These are phyloP conservation scores for Amiota minor DNA, from an alignment of 2,888 invertebrate species.

Conservation along the genomic window DNA sequence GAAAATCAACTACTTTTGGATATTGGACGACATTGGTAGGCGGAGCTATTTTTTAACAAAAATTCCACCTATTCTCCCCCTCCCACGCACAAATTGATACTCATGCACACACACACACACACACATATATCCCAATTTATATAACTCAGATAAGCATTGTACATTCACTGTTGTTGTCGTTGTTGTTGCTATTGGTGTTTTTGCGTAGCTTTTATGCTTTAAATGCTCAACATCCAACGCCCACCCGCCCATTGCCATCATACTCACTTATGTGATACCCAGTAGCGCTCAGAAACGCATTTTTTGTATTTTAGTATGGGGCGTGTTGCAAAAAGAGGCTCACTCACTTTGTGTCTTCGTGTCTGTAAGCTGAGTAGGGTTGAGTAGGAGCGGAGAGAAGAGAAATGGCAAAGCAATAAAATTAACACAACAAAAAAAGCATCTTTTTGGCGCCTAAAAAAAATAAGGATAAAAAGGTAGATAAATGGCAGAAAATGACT, in stretches of 20 bases:
- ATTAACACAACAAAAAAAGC: slow-evolving; percentile 34
- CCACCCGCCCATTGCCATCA: background rate
- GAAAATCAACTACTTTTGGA: slow-evolving; percentile 15
- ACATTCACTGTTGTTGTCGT: background rate
- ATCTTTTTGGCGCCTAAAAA: slow-evolving; percentile 10
- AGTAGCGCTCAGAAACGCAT: slow-evolving; percentile 36
- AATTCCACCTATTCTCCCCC: slow-evolving; percentile 6
- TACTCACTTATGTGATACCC: too few species aligned
- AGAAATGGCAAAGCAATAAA: slow-evolving; percentile 37
- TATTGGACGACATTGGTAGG: slow-evolving; percentile 28
- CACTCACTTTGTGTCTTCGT: slow-evolving; percentile 39
- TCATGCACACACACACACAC: slow-evolving; percentile 16
- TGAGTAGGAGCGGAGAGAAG: background rate
- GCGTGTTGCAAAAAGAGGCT: slow-evolving; percentile 49
- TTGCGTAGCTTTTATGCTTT: slow-evolving; percentile 12
- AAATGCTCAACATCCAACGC: background rate
- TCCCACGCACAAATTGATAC: slow-evolving; percentile 27
- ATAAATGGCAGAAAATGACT: too few species aligned
- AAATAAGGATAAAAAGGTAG: background rate
- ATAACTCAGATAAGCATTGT: too few species aligned
- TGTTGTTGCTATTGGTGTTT: background rate
- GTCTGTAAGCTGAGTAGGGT: too few species aligned
- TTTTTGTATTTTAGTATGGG: slow-evolving; percentile 39
- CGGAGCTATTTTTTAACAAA: slow-evolving; percentile 46
- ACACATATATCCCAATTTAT: background rate